These are phyloP conservation scores for Boleophthalmus pectinirostris DNA, from an alignment of 2,113 vertebrate genomes.

Conservation along the genomic window DNA sequence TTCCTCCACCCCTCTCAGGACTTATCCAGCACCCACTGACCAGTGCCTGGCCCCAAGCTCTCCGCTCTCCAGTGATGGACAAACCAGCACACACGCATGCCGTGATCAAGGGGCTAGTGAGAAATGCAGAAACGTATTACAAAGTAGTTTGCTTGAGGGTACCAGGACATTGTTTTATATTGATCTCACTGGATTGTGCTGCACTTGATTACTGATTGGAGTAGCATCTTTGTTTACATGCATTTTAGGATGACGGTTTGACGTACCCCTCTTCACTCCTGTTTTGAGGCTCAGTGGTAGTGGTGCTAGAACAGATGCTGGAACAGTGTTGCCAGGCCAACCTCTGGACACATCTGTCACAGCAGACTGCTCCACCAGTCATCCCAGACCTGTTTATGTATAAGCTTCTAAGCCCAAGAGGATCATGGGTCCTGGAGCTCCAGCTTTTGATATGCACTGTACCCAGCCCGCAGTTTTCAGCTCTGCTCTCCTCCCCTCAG, in stretches of 20 bases:
- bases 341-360: conserved; percentile 52
- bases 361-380: conserved; percentile 47
- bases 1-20: conserved; percentile 64
- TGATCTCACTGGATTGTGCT: conserved; percentile 69
- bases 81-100: conserved; percentile 72
- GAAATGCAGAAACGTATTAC: conserved; percentile 37
- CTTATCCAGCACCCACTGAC: conserved; percentile 40
- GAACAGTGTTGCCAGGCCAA: conserved; percentile 26
- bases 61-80: conserved; percentile 53
- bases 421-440: conserved; percentile 72
- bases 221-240: conserved; percentile 75
- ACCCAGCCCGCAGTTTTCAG: conserved; percentile 22
- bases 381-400: conserved; percentile 63
- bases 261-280: conserved; percentile 29
- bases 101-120: conserved; percentile 61
- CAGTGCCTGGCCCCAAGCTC: conserved; percentile 46
- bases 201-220: conserved; percentile 63
- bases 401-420: conserved; percentile 68
- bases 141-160: conserved; percentile 57
- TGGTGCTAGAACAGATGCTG: conserved; percentile 38
- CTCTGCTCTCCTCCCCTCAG: conserved; percentile 56
- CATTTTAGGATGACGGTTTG: conserved; percentile 55
- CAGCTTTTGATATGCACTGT: conserved; percentile 71
- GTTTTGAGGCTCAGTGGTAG: conserved; percentile 27
- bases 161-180: conserved; percentile 54